Percentiles rank a stretch among this genome's conserved stretches.
Conservation (phyloP, 2,113 vertebrate species). For the Pollimyrus isidori region DNA sequence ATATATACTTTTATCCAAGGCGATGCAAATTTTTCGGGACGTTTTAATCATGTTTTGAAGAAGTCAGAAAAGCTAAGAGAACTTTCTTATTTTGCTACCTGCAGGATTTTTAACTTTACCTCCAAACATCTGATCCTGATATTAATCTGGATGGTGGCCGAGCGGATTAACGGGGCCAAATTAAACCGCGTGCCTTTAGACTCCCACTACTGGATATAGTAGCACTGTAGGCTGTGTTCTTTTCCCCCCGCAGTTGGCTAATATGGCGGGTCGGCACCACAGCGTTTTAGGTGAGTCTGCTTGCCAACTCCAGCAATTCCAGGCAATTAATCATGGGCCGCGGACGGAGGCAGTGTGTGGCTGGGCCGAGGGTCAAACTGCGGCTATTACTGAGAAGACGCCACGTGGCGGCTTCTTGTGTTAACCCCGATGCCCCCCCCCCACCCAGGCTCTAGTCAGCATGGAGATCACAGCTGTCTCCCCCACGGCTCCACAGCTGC, state of each 20-base stretch:
- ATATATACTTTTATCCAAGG: neutral
- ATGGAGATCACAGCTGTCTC: slow-evolving; percentile 15
- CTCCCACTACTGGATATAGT: neutral
- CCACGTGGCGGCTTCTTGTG: slow-evolving; percentile 34
- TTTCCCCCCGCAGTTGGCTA: neutral
- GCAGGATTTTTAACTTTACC: neutral
- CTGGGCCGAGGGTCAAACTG: slow-evolving; percentile 38
- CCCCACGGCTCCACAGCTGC: neutral
- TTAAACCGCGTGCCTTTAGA: neutral
- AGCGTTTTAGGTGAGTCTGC: neutral
- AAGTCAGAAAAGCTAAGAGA: neutral
- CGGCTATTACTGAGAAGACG: slow-evolving; percentile 42
- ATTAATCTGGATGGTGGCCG: neutral
- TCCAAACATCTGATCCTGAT: neutral
- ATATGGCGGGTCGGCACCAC: neutral
- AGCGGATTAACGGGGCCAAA: neutral
- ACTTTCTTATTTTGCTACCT: neutral
- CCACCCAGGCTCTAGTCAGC: slow-evolving; percentile 13
- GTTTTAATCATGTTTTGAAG: neutral
- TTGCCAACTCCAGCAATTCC: slow-evolving; percentile 30
- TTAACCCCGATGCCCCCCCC: slow-evolving; percentile 30
- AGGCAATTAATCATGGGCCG: slow-evolving; percentile 41
- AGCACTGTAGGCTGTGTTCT: neutral
- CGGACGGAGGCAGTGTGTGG: slow-evolving; percentile 24
- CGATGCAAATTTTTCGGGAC: neutral